phyloP scores from a whole-genome alignment of 2,888 invertebrate species.

The Entomobrya proxima region DNA sequence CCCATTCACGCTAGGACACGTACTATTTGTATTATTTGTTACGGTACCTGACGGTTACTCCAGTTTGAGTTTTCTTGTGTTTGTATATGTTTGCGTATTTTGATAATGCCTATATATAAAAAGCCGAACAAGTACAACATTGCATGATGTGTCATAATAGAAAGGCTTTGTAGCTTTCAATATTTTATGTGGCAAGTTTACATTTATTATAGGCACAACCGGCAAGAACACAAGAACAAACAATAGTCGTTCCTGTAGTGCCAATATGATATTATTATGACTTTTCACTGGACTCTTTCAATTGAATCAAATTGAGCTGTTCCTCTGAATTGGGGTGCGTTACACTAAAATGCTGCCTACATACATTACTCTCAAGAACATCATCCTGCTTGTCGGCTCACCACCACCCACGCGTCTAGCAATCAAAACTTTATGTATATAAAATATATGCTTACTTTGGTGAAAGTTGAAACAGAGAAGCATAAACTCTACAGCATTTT shows the following conservation, averaged over 20 bases:
- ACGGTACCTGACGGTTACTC: too few species aligned
- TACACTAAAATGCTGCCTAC: not conserved
- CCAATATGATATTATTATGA: not conserved
- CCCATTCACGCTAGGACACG: conserved; percentile 10
- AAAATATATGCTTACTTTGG: not conserved
- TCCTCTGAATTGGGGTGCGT: conserved; percentile 15
- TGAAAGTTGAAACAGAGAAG: too few species aligned
- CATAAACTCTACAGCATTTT: not conserved
- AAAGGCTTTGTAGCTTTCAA: not conserved
- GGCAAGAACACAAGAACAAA: not conserved
- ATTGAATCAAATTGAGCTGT: conserved; percentile 15
- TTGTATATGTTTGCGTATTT: conserved; percentile 34
- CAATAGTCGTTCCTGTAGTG: not conserved
- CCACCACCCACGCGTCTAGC: not conserved
- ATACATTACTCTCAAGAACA: not conserved
- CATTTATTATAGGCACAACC: not conserved
- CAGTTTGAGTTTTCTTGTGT: conserved; percentile 8
- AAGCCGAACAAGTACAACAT: conserved; percentile 1
- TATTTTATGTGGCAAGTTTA: not conserved
- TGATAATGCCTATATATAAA: not conserved
- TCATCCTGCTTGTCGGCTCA: too few species aligned
- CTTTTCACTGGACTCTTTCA: conserved; percentile 6
- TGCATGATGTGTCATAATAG: conserved; percentile 10
- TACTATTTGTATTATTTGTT: too few species aligned
- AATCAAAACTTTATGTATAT: not conserved